Base-by-base conservation (phyloP, 2,797 vertebrate genomes). In the Streptopelia turtur region DNA sequence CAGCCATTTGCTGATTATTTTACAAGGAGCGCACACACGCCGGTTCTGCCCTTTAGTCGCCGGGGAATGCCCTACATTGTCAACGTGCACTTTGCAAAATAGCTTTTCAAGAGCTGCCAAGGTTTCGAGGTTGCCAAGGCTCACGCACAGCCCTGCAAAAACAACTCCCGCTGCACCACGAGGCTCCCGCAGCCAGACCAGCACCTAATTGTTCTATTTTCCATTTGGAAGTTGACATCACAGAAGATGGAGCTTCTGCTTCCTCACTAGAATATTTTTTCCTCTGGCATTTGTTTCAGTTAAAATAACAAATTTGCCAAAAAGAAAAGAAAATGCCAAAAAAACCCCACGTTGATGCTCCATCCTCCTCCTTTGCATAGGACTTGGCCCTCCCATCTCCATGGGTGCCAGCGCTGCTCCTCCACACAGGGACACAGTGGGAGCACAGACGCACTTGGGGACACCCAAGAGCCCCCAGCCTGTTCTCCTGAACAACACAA, bases 131-230 rank as follows among this genome's bases (percentile, higher is more conserved):
- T 2, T 93, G 89, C 87, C 90, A 64, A 81, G 83, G 76, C 56
- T 68, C 56, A 16, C 1, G 6, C 41, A 6, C 80, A 82, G 84
- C 78, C 53, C 69, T 68, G 74, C 35, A 59, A 20, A 56, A 84
- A 11, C 25, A 61, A 7, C 4, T 13, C 33, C 37, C 0, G 3
- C 21, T 60, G 27, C 85, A 8, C 3, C 0, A 1, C 1, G 1
- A 79, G 90, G 71, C 61, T 79, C 31, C 81, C 21, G 37, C 66
- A 75, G 20, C 69, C 75, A 41, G 66, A 20, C 53, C 16, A 6
- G 59, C 43, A 6, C 27, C 30, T n/a, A 3, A 16, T 61, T 0
- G 2, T 37, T 28, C 23, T 41, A 37, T 50, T 23, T 72, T 35
- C 59, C 89, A 61, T 20, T 1, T 10, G 70, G 82, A 94, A 78